Evolutionary conservation across 2,113 vertebrate genomes (phyloP).

Genomic region (Myiopsitta monachus): DNA sequence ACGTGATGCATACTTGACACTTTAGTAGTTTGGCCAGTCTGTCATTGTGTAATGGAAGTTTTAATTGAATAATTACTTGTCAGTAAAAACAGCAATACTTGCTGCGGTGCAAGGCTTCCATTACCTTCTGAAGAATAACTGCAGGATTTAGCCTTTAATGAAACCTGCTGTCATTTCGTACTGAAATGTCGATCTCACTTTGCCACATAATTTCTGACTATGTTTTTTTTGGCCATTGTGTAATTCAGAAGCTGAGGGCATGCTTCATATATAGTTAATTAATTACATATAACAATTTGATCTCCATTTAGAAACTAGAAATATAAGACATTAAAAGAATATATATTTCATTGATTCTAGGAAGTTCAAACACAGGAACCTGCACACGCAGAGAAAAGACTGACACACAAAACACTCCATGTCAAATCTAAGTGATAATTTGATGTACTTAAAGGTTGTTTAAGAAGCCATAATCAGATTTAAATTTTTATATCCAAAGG

Average conservation of each 20-base stretch:
- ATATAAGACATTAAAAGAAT: neutral
- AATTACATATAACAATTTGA: neutral
- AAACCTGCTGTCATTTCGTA: neutral
- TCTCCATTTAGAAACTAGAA: neutral
- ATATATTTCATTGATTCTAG: neutral
- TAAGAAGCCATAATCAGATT: neutral
- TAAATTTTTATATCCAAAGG: neutral
- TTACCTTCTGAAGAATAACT: neutral
- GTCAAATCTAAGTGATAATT: neutral
- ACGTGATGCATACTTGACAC: neutral
- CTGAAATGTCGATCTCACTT: neutral
- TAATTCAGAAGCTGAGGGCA: neutral
- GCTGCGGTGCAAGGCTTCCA: neutral
- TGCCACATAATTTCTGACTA: neutral
- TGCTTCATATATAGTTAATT: neutral
- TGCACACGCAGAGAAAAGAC: neutral
- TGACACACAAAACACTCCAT: neutral
- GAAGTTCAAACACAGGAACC: neutral
- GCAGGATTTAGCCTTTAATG: constrained; percentile 6
- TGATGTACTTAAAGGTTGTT: neutral
- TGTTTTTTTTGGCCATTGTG: neutral
- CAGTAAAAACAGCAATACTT: neutral
- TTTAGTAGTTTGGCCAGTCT: neutral
- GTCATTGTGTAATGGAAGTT: neutral
- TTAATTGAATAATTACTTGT: neutral